These are phyloP conservation scores for Stercorarius parasiticus DNA, from an alignment of 2,113 vertebrate species.

Conservation along the genomic window DNA sequence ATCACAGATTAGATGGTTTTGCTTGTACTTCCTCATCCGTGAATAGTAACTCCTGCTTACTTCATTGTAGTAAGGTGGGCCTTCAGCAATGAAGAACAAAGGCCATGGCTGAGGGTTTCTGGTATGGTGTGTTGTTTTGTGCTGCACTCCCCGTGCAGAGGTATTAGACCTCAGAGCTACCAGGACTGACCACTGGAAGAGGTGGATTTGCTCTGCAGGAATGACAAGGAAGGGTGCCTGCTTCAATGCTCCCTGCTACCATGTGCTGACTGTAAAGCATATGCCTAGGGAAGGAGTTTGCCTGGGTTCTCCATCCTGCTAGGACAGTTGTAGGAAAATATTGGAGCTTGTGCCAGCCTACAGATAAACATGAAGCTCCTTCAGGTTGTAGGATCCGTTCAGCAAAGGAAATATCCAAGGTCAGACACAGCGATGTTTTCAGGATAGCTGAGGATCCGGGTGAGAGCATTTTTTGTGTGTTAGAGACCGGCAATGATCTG, in stretches of 20 bases:
- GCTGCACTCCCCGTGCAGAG: not conserved
- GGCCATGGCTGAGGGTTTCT: not conserved
- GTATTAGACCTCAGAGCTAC: not conserved
- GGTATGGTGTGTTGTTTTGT: not conserved
- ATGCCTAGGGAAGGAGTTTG: not conserved
- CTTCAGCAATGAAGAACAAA: not conserved
- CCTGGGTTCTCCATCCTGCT: not conserved
- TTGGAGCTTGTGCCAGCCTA: not conserved
- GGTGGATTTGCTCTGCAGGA: not conserved
- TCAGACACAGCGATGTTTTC: not conserved
- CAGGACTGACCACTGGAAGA: not conserved
- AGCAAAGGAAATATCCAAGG: not conserved
- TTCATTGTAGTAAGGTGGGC: not conserved
- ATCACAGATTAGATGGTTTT: not conserved
- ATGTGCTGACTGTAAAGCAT: not conserved
- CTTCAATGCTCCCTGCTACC: not conserved
- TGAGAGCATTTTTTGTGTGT: not conserved
- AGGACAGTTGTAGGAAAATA: not conserved
- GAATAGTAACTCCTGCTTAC: not conserved
- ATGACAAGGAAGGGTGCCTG: not conserved
- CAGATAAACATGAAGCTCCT: not conserved
- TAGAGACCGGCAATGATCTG: not conserved
- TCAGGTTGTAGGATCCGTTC: not conserved
- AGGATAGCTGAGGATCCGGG: not conserved
- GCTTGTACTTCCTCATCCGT: not conserved